phyloP scores from a whole-genome alignment of 92 coral and sea anemone species.

The Paramuricea clavata region DNA sequence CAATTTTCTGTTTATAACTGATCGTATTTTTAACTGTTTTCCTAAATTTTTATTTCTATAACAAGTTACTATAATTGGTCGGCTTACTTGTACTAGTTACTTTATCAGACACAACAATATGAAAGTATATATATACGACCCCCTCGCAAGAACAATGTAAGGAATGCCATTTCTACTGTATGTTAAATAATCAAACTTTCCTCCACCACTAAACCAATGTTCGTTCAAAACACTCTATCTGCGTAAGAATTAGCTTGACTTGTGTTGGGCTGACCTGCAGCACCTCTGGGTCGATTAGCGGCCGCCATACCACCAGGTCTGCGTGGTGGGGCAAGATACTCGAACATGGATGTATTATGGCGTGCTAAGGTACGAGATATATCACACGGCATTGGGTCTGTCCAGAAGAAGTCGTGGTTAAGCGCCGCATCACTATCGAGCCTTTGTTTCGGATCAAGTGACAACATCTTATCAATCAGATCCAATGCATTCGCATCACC shows the following conservation, averaged over 20 bases:
- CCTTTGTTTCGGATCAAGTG: conserved; percentile 90
- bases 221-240: conserved; percentile 36
- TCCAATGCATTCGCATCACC: conserved; percentile 92
- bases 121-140: too few relatives aligned
- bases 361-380: conserved; percentile 90
- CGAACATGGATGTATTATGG: conserved; percentile 93
- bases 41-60: not conserved
- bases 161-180: too few relatives aligned
- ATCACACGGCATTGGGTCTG: conserved; percentile 97
- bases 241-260: conserved; percentile 37
- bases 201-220: not conserved
- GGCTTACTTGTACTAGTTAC: too few relatives aligned
- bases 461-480: conserved; percentile 92
- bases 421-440: conserved; percentile 94
- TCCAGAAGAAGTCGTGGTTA: conserved; percentile 98
- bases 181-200: not conserved
- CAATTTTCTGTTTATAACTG: too few relatives aligned
- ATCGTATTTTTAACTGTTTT: too few relatives aligned
- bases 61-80: too few relatives aligned
- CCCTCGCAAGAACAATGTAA: too few relatives aligned
- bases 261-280: conserved; percentile 1
- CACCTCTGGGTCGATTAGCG: not conserved
- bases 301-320: conserved; percentile 68
- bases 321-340: conserved; percentile 95
- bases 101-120: too few relatives aligned